Base-by-base conservation (phyloP, 2,113 vertebrate genomes). In the Chloropsis hardwickii region DNA sequence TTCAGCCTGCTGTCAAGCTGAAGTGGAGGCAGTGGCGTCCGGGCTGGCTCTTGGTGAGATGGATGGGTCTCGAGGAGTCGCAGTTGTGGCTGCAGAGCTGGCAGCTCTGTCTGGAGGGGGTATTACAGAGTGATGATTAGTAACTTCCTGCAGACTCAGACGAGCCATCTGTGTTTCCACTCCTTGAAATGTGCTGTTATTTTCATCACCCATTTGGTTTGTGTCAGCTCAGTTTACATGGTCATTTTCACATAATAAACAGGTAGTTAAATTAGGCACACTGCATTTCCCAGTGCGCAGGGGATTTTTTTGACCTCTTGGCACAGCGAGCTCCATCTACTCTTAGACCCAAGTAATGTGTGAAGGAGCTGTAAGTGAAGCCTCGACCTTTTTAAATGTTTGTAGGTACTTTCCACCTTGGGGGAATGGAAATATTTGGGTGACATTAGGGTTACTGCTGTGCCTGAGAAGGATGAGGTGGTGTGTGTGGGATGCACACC, bases 191-290 rank as follows among this genome's bases (percentile, higher is more conserved):
- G 85, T 90, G 93, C 92, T 96, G 93, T 82, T 96, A 78, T 93
- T 96, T 97, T 94, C 94, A 95, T 95, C 94, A 88, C 93, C 95
- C 92, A 78, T 95, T 97, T 97, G 94, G 96, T 95, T 95, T 91
- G 85, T 94, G 90, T 89, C 90, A 92, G 92, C 92, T 96, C 81
- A 9, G 87, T 95, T 97, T 95, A 96, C 90, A 8, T 93, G 85
- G 88, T 60, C 90, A 94, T 97, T 96, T 97, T 96, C 94, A 97
- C 93, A 27, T 96, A 94, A 94, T 96, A 97, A 97, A 96, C 95
- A 95, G 93, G 94, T 95, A 96, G 93, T 97, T 97, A 95, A 94
- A 90, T 88, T 88, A 90, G 92, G 74, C 90, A 80, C 82, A 42
- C 79, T 66, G 79, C 74, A 58, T 90, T 95, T 93, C 85, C 90